Percentiles rank a stretch among this genome's conserved stretches.
phyloP scores from a whole-genome alignment of 2,888 invertebrate genomes.

The Acleris cristana region DNA sequence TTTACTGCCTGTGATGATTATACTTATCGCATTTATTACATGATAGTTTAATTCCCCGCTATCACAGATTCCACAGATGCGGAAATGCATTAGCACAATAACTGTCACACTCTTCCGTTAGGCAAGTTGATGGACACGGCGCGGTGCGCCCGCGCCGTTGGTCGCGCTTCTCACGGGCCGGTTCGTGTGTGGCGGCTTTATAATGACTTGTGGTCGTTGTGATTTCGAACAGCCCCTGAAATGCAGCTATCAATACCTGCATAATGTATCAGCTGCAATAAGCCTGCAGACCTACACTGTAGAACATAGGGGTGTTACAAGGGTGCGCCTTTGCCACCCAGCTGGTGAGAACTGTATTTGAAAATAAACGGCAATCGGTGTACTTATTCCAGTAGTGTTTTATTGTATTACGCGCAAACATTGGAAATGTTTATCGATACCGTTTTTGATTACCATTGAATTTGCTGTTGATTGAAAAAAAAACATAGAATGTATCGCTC shows the following conservation, averaged over 20 bases:
- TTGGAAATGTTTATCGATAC: too few relatives aligned
- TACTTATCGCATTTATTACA: too few relatives aligned
- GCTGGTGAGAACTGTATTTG: too few relatives aligned
- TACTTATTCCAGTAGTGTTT: too few relatives aligned
- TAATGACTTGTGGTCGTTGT: conserved; percentile 7
- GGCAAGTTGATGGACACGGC: conserved; percentile 19
- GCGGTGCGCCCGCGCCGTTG: conserved; percentile 10
- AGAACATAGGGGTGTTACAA: not conserved
- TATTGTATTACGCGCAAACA: too few relatives aligned
- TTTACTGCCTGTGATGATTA: too few relatives aligned
- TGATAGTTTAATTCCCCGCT: not conserved
- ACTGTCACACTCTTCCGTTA: conserved; percentile 36
- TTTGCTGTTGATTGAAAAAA: too few relatives aligned
- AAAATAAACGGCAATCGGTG: too few relatives aligned
- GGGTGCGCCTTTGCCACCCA: too few relatives aligned
- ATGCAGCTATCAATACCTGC: not conserved
- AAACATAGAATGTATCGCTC: too few relatives aligned
- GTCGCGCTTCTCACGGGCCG: conserved; percentile 32
- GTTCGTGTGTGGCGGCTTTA: conserved; percentile 26
- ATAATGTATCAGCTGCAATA: not conserved
- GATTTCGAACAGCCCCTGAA: not conserved
- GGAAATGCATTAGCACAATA: conserved; percentile 34
- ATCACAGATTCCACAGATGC: conserved; percentile 12
- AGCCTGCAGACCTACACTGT: not conserved
- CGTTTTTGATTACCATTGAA: too few relatives aligned